A percentile compares a stretch with the other conserved stretches of the same genome.
phyloP scores from a whole-genome alignment of 2,797 vertebrate species.

The Tangara arthus region DNA sequence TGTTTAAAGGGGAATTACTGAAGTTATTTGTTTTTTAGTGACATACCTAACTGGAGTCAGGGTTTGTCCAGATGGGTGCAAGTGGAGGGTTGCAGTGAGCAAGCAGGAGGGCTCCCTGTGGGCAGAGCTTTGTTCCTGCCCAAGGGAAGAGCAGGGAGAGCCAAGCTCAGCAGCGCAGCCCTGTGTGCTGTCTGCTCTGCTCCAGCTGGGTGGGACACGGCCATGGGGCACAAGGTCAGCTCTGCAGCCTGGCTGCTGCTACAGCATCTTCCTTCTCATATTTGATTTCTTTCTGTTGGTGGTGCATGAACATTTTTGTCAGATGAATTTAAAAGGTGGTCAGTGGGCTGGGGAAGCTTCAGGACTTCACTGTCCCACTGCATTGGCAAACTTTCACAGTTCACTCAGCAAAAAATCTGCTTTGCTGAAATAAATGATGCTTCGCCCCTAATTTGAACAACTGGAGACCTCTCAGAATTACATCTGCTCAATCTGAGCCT shows the following conservation, averaged over 20 bases:
- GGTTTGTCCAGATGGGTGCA: neutral
- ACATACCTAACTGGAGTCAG: neutral
- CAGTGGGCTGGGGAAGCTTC: neutral
- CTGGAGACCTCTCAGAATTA: neutral
- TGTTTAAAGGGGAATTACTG: neutral
- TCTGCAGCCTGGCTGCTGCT: neutral
- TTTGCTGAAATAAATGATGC: neutral
- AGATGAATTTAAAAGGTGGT: neutral
- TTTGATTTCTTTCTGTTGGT: neutral
- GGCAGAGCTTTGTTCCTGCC: too few species aligned
- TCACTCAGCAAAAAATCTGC: neutral
- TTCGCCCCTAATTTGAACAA: neutral
- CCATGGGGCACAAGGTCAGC: fast-evolving
- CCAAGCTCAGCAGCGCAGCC: neutral
- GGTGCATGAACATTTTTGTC: fast-evolving
- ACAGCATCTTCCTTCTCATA: neutral
- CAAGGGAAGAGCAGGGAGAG: too few species aligned
- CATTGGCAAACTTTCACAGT: neutral
- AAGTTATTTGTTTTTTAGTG: neutral
- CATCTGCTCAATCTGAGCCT: neutral
- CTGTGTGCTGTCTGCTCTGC: fast-evolving
- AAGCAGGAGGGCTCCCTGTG: neutral
- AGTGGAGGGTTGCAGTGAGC: neutral
- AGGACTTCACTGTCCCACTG: neutral
- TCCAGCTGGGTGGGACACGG: neutral